Percentiles rank a stretch among this genome's conserved stretches.
Conservation (phyloP, 2,113 vertebrate genomes). For the Peromyscus leucopus region DNA sequence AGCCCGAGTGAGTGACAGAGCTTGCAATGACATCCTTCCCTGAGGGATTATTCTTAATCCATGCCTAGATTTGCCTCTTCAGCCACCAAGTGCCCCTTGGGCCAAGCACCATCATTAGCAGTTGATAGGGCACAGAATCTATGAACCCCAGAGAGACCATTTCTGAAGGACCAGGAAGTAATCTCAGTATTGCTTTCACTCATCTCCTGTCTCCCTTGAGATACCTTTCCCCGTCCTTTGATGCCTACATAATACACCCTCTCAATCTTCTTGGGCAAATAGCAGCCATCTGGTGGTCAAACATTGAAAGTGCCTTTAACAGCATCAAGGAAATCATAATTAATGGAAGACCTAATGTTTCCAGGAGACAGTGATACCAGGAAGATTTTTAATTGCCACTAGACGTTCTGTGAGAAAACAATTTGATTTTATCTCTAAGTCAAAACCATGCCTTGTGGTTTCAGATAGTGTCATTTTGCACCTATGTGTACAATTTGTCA, state of each 20-base stretch:
- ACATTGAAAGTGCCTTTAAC: constrained; percentile 40
- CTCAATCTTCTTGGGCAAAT: constrained; percentile 31
- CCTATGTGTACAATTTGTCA: neutral
- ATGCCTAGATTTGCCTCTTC: constrained; percentile 13
- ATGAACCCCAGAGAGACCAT: neutral
- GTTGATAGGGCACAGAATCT: neutral
- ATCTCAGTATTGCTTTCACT: constrained; percentile 7
- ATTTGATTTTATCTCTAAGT: constrained; percentile 19
- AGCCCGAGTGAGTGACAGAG: constrained; percentile 38
- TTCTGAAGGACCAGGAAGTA: neutral
- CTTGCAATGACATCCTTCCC: constrained; percentile 26
- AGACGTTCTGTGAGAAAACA: constrained; percentile 11
- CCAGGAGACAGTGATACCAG: neutral
- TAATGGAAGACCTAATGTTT: constrained; percentile 35
- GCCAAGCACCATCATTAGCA: neutral
- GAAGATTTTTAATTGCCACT: constrained; percentile 11
- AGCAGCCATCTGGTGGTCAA: constrained; percentile 59
- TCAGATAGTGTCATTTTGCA: constrained; percentile 10
- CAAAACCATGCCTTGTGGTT: neutral
- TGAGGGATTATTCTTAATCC: constrained; percentile 36
- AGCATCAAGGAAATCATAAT: neutral
- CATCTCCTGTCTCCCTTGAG: neutral
- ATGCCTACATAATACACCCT: neutral
- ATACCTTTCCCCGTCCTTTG: constrained; percentile 26
- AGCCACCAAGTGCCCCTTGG: neutral